phyloP scores from a whole-genome alignment of 2,797 vertebrate genomes.

The Morus bassanus region DNA sequence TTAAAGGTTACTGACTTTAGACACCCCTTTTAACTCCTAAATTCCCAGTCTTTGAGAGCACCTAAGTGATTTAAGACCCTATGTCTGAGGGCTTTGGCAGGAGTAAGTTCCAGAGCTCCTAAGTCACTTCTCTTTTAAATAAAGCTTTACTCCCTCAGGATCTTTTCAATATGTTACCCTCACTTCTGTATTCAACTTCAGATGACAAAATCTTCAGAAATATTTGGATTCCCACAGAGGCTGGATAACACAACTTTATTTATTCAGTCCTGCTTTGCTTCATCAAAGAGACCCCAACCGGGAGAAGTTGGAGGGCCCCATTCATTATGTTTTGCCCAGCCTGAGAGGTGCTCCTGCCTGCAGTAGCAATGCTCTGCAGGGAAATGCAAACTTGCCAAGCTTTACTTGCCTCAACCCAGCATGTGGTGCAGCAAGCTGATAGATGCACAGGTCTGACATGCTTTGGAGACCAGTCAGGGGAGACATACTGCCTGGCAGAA shows the following conservation, averaged over 20 bases:
- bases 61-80: neutral
- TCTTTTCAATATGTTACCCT: neutral
- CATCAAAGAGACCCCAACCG: neutral
- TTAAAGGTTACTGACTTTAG: neutral
- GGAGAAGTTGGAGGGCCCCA: neutral
- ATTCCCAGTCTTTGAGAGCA: neutral
- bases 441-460: rapidly evolving
- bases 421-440: neutral
- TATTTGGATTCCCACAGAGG: neutral
- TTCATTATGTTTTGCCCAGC: neutral
- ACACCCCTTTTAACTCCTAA: neutral
- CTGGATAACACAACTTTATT: neutral
- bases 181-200: neutral
- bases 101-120: neutral
- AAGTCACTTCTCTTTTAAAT: neutral
- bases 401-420: neutral
- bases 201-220: neutral
- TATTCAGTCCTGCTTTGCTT: neutral
- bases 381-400: neutral
- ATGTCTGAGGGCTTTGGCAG: neutral
- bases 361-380: neutral
- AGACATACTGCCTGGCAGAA: neutral
- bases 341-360: neutral
- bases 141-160: neutral
- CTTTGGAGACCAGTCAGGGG: neutral